Evolutionary conservation across 2,113 vertebrate species (phyloP), one percentile per base, ranked within the genome.

Genomic region (Rhea americana): DNA sequence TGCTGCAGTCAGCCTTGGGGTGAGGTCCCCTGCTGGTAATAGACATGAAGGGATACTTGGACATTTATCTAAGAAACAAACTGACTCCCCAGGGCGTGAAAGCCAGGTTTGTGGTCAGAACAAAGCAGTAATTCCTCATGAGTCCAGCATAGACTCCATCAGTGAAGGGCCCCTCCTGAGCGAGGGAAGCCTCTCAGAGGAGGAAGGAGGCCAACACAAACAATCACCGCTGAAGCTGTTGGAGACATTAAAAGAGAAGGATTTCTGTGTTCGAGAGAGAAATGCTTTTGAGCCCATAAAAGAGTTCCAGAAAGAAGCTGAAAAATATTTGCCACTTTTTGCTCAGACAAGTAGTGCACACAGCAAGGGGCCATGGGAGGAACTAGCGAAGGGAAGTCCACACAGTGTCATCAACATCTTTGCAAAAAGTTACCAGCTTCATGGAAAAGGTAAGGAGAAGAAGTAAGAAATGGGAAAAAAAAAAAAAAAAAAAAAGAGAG

Each of bases 361-460:
- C 55, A 96, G 87, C 95, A 98, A 97, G 87, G 96, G 96, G 13
- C 98, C 98, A 0, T 99, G 98, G 99, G 98, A 99, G 91, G 99
- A 99, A 75, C 96, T 99, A 82, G 97, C 97, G 16, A 99, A 98
- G 87, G 99, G 99, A 94, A 99, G 99, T 96, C 98, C 99, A 25
- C 97, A 99, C 82, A 99, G 99, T 25, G 99, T 99, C 77, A 99
- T 99, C 97, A 99, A 99, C 96, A 99, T 99, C 95, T 99, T 99
- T 95, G 98, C 98, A 2, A 99, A 98, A 97, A 99, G 98, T 72
- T 98, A 98, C n/a, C 98, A 98, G 26, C 94, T 97, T 59, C 96
- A 97, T 85, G 97, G 95, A 84, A 98, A 98, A 98, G 98, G 99
- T 99, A 88, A 98, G 97, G 61, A 93, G 85, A 92, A 93, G 37